Evolutionary conservation across 2,888 invertebrate species (phyloP), one percentile per base, ranked within the genome.

Genomic region (Aproaerema taeniolella): DNA sequence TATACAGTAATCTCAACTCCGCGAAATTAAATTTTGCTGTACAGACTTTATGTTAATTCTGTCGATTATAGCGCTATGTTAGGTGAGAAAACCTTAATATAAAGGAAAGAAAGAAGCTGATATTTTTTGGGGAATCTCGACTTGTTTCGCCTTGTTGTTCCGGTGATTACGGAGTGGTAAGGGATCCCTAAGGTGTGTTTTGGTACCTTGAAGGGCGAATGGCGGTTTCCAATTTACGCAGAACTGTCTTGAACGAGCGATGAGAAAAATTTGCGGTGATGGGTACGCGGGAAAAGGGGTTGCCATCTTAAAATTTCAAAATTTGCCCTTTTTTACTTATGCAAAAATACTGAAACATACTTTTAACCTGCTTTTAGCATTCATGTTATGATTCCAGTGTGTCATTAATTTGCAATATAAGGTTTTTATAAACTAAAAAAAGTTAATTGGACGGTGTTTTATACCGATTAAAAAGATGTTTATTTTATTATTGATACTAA

Each of bases 171-270:
- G 67, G 70, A 63, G 63, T 61, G 63, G 60, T 59, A 47, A 52
- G 64, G 67, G 59, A 67, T 72, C 69, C 77, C 71, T 68, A 61
- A 53, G 67, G 57, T 59, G 62, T 64, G 56, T 63, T 67, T 67
- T 66, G 63, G 61, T 71, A 67, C 72, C 71, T 76, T 64, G 67
- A 66, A 61, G 61, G 64, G 63, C 58, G 68, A 58, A 61, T 61
- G 64, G 77, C 58, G 83, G 80, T 75, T 83, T 78, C 55, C 77
- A 82, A 83, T 83, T 85, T 80, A 72, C 67, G 73, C 60, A 61
- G 63, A 67, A 67, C 67, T 66, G 67, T 60, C 64, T 61, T 60
- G 62, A 65, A 66, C 66, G 66, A 67, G 62, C 65, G 63, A 71
- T 72, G 72, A 77, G 79, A 80, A 83, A 81, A 82, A 79, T 72